These are phyloP conservation scores for Atta colombica DNA, from an alignment of 1,140 invertebrate genomes.

Conservation along the genomic window DNA sequence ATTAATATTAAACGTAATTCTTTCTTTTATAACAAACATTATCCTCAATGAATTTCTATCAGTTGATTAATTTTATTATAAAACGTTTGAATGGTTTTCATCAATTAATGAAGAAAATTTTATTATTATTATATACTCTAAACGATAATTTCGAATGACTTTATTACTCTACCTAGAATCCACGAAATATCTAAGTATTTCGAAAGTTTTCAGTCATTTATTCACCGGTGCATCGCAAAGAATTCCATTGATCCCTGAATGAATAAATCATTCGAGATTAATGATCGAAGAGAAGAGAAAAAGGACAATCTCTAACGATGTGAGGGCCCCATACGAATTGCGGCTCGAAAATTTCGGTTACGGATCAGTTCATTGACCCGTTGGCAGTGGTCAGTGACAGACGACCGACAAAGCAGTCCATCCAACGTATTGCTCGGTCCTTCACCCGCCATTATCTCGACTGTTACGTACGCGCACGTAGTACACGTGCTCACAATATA, in stretches of 20 bases:
- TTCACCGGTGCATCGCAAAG: background rate
- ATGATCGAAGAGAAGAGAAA: no score
- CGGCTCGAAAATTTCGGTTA: no score
- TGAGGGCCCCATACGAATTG: no score
- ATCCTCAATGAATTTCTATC: background rate
- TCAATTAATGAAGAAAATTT: background rate
- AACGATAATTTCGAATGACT: background rate
- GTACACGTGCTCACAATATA: constrained; percentile 76
- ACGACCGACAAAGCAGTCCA: constrained; percentile 79
- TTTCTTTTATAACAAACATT: no score
- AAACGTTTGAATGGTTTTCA: background rate
- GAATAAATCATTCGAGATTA: no score
- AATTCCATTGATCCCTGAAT: background rate
- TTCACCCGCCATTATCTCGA: constrained; percentile 80
- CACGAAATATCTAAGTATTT: background rate
- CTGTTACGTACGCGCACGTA: constrained; percentile 73
- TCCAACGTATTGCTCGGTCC: constrained; percentile 75
- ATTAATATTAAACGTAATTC: background rate
- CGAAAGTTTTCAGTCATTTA: background rate
- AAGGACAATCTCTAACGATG: no score
- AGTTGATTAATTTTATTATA: background rate
- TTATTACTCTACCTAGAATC: background rate
- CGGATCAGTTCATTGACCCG: constrained; percentile 78
- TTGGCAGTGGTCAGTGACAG: constrained; percentile 86
- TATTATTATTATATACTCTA: background rate